A percentile compares a stretch with the other conserved stretches of the same genome.
Conservation (phyloP, 2,797 vertebrate genomes). For the Iguana delicatissima region DNA sequence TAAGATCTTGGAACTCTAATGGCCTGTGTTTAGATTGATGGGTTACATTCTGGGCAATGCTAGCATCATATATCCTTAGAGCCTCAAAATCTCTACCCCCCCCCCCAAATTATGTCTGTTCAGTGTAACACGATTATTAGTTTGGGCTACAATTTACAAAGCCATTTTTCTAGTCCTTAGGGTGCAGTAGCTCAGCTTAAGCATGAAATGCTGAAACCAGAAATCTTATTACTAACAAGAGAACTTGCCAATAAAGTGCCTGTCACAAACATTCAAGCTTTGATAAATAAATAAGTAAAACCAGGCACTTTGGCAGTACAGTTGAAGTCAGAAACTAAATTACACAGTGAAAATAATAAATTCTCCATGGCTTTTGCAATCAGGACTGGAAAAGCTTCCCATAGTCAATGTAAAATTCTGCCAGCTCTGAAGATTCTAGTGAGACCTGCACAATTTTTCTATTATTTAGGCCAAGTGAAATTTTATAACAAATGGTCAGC, state of each 20-base stretch:
- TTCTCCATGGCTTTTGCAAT: not conserved
- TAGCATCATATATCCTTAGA: not conserved
- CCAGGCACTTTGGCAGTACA: not conserved
- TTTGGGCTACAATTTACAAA: constrained; percentile 45
- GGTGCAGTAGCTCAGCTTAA: not conserved
- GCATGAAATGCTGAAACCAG: constrained; percentile 3
- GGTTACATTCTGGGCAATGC: not conserved
- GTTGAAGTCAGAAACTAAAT: not conserved
- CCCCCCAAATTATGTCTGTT: constrained; percentile 38
- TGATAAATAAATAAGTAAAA: not conserved
- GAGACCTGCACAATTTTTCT: not conserved
- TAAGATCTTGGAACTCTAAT: not conserved
- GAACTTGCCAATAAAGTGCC: constrained; percentile 8
- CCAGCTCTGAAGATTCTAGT: not conserved
- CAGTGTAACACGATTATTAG: constrained; percentile 28
- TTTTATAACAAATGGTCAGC: not conserved
- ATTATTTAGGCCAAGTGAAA: not conserved
- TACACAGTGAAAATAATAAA: not conserved
- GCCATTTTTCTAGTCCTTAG: constrained; percentile 45
- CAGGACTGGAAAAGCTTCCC: not conserved
- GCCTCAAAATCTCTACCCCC: not conserved
- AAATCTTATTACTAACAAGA: constrained; percentile 13
- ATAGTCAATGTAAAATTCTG: not conserved
- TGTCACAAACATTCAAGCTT: not conserved
- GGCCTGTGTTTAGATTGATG: not conserved